Conservation (phyloP, 2,888 invertebrate genomes). For the Cepaea hortensis region DNA sequence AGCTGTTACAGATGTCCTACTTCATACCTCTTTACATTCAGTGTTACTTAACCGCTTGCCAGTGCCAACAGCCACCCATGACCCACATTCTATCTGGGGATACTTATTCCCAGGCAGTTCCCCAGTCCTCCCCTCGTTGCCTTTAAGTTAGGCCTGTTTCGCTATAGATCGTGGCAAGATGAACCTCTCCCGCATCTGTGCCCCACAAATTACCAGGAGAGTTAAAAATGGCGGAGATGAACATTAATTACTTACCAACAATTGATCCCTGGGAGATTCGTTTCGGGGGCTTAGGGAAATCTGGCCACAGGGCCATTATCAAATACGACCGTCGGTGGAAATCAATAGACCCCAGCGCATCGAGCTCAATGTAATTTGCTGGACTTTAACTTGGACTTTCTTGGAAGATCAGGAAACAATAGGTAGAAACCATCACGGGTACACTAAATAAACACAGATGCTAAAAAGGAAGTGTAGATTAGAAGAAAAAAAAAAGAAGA, state of each 20-base stretch:
- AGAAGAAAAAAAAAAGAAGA: background rate
- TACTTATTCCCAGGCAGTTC: background rate
- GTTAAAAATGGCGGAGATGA: background rate
- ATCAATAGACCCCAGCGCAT: too few species aligned
- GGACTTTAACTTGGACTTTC: background rate
- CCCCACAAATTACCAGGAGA: background rate
- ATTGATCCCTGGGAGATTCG: background rate
- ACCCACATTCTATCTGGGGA: background rate
- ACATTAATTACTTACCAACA: background rate
- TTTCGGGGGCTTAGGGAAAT: background rate
- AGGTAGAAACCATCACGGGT: too few species aligned
- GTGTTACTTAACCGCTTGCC: too few species aligned
- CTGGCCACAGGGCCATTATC: background rate
- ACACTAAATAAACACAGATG: too few species aligned
- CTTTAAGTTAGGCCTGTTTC: background rate
- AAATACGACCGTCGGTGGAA: too few species aligned
- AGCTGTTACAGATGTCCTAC: too few species aligned
- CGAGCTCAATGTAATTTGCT: background rate
- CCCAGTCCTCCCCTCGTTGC: background rate
- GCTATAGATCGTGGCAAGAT: background rate
- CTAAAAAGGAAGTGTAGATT: too few species aligned
- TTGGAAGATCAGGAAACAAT: background rate
- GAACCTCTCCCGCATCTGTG: background rate
- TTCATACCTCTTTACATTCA: too few species aligned
- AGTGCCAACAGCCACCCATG: background rate